These are phyloP conservation scores for Drosophila micromelanica DNA, from an alignment of 1,140 invertebrate genomes.

Conservation along the genomic window DNA sequence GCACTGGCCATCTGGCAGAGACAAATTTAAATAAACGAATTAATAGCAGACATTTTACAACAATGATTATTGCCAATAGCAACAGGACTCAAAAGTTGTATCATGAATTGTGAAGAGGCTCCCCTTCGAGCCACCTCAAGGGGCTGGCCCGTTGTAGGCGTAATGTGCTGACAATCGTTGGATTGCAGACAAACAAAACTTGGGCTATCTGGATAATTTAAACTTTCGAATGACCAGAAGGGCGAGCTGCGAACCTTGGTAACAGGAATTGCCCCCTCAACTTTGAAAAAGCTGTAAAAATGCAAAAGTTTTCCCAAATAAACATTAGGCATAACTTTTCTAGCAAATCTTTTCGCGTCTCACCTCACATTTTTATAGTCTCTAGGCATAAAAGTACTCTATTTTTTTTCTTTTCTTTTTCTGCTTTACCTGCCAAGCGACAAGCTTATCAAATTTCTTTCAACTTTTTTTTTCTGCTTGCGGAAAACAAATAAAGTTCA, in stretches of 20 bases:
- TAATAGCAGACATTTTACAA: slow-evolving; percentile 59
- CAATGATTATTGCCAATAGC: slow-evolving; percentile 66
- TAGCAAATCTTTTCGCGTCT: slow-evolving; percentile 47
- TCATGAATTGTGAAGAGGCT: slow-evolving; percentile 30
- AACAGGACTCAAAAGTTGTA: slow-evolving; percentile 48
- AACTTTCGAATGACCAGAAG: slow-evolving; percentile 76
- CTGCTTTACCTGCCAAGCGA: slow-evolving; percentile 59
- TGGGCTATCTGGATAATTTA: slow-evolving; percentile 66
- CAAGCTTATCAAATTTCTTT: slow-evolving; percentile 65
- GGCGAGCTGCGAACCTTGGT: slow-evolving; percentile 38
- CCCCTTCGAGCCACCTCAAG: slow-evolving; percentile 7
- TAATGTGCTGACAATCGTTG: slow-evolving; percentile 79
- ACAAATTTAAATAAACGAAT: slow-evolving; percentile 72
- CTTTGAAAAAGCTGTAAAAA: slow-evolving; percentile 74
- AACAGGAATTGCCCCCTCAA: slow-evolving; percentile 50
- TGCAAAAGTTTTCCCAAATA: slow-evolving; percentile 81
- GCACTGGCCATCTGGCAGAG: slow-evolving; percentile 14
- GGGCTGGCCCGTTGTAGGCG: slow-evolving; percentile 24
- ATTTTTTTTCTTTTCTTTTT: slow-evolving; percentile 17
- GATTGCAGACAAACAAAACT: slow-evolving; percentile 54
- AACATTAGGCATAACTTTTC: slow-evolving; percentile 79
- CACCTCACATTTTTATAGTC: slow-evolving; percentile 60
- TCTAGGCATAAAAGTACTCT: slow-evolving; percentile 49
- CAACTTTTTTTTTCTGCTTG: slow-evolving; percentile 18
- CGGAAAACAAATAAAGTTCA: slow-evolving; percentile 57